phyloP scores from a whole-genome alignment of 2,797 vertebrate genomes.

The Okamejei kenojei region DNA sequence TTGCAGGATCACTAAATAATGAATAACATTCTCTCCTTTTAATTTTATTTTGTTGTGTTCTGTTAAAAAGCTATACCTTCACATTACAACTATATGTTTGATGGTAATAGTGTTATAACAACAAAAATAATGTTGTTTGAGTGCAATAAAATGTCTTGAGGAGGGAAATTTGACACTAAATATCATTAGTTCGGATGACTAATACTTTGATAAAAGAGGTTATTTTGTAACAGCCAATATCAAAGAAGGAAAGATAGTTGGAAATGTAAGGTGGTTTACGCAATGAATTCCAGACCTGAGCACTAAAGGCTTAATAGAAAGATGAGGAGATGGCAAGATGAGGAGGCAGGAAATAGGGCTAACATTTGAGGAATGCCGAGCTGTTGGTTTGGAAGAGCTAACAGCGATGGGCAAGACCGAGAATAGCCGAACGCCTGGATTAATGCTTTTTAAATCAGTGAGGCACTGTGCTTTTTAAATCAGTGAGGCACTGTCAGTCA shows the following conservation, averaged over 20 bases:
- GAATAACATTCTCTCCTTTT: too few relatives aligned
- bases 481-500: neutral
- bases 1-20: neutral
- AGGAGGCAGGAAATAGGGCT: neutral
- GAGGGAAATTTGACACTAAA: neutral
- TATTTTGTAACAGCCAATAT: neutral
- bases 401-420: neutral
- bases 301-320: neutral
- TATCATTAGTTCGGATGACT: neutral
- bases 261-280: neutral
- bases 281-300: neutral
- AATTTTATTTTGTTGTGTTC: neutral
- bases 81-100: neutral
- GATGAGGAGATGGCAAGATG: too few relatives aligned
- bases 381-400: neutral
- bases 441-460: neutral
- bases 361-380: neutral
- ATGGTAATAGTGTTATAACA: neutral
- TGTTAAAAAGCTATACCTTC: neutral
- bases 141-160: neutral
- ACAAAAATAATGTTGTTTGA: neutral
- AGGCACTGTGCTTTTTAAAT: neutral
- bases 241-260: too few relatives aligned
- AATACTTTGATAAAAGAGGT: neutral
- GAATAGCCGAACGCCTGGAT: neutral